Conservation (phyloP, 2,888 invertebrate species). For the Chymomyza procnemis region DNA sequence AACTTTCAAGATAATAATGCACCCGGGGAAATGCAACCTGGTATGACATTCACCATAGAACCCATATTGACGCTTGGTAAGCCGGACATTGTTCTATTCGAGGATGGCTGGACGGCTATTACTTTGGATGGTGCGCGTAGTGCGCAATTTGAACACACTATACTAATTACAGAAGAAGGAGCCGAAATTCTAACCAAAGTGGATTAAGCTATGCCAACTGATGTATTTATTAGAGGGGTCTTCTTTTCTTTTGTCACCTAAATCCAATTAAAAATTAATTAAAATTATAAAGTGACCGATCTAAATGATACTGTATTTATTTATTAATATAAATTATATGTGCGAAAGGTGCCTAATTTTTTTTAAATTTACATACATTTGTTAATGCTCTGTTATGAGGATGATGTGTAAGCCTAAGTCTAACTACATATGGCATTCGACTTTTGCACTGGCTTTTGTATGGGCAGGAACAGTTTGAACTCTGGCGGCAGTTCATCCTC, state of each 20-base stretch:
- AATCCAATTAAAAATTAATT: background rate
- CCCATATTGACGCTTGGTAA: conserved; percentile 90
- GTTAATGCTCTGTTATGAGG: background rate
- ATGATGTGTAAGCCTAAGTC: conserved; percentile 3
- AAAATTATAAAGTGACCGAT: background rate
- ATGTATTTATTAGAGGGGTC: background rate
- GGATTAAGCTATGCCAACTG: conserved; percentile 17
- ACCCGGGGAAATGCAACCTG: conserved; percentile 86
- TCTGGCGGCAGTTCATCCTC: conserved; percentile 97
- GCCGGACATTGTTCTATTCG: conserved; percentile 83
- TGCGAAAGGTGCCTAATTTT: background rate
- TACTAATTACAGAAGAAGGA: conserved; percentile 88
- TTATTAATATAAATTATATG: background rate
- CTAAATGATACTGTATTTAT: background rate
- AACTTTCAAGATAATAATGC: conserved; percentile 81
- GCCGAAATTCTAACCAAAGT: conserved; percentile 86
- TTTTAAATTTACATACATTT: conserved; percentile 11
- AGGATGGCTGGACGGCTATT: conserved; percentile 96
- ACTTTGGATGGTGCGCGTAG: conserved; percentile 89
- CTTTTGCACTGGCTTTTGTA: conserved; percentile 83
- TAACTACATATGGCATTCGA: conserved; percentile 68
- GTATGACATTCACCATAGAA: conserved; percentile 98
- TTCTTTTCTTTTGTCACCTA: background rate
- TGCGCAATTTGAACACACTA: conserved; percentile 95
- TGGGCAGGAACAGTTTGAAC: conserved; percentile 95